Evolutionary conservation across 2,113 vertebrate genomes (phyloP).

Genomic region (Cettia cetti): DNA sequence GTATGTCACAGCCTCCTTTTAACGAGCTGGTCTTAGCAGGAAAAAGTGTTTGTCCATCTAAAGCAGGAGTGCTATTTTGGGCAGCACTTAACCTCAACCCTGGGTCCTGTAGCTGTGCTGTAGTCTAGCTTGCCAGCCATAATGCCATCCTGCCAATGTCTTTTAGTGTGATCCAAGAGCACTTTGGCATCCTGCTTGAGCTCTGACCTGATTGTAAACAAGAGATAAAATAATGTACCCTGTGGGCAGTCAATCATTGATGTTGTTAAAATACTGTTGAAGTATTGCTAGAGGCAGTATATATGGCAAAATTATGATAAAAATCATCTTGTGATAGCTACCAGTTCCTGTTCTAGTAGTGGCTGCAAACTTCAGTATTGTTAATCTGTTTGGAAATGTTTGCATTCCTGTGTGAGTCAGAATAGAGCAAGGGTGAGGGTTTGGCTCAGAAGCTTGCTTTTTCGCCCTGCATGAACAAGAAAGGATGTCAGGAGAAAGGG

Average conservation of each 20-base stretch:
- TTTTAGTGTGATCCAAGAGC: background rate
- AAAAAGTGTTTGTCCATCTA: background rate
- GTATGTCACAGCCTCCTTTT: background rate
- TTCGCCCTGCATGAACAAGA: background rate
- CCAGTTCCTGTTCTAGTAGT: background rate
- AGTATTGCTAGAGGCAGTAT: background rate
- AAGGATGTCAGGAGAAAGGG: background rate
- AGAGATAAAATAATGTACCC: background rate
- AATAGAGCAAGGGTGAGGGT: background rate
- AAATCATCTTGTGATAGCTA: background rate
- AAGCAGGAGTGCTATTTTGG: background rate
- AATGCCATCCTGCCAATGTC: background rate
- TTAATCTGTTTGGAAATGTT: background rate
- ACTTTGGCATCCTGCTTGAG: background rate
- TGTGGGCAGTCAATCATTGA: background rate
- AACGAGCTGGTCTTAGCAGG: background rate
- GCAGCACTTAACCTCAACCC: background rate
- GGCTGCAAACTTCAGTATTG: background rate
- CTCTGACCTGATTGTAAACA: background rate
- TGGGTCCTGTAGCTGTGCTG: background rate
- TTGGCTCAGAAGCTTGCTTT: background rate
- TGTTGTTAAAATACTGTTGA: background rate
- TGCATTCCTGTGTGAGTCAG: background rate
- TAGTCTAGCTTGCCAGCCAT: background rate
- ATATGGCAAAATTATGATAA: background rate